Percentiles rank a stretch among this genome's conserved stretches.
These are phyloP conservation scores for Drosophila subpulchrella DNA, from an alignment of 1,140 invertebrate species.

Conservation along the genomic window DNA sequence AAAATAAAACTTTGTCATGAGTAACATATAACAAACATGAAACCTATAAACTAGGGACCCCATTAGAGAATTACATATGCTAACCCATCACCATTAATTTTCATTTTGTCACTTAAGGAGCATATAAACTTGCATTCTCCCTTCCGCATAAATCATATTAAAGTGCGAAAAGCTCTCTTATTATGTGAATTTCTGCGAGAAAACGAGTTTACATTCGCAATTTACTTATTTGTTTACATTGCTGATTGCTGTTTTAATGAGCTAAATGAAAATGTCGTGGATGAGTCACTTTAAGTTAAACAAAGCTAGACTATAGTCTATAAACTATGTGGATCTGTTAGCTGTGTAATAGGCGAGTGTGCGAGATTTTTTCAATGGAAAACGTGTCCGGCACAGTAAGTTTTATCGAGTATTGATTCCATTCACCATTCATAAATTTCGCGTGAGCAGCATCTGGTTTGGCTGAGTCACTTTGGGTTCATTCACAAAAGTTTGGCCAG, in stretches of 20 bases:
- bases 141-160: slow-evolving; percentile 36
- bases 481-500: slow-evolving; percentile 29
- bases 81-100: slow-evolving; percentile 12
- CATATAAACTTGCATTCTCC: slow-evolving; percentile 10
- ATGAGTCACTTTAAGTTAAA: slow-evolving; percentile 38
- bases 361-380: slow-evolving; percentile 61
- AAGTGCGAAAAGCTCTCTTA: slow-evolving; percentile 21
- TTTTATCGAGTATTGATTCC: slow-evolving; percentile 55
- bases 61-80: neutral
- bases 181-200: slow-evolving; percentile 24
- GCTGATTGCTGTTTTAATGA: slow-evolving; percentile 51
- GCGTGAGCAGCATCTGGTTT: slow-evolving; percentile 48
- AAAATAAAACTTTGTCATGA: neutral
- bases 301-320: slow-evolving; percentile 42
- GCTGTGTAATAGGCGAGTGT: slow-evolving; percentile 11
- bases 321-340: slow-evolving; percentile 15
- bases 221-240: slow-evolving; percentile 57
- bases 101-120: slow-evolving; percentile 16
- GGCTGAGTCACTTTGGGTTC: slow-evolving; percentile 30
- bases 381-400: slow-evolving; percentile 31
- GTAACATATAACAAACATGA: neutral
- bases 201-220: slow-evolving; percentile 34
- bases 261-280: slow-evolving; percentile 57
- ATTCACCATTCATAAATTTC: slow-evolving; percentile 46
- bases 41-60: neutral